Evolutionary conservation across 2,113 vertebrate species (phyloP), one percentile per base, ranked within the genome.

Genomic region (Rana temporaria): DNA sequence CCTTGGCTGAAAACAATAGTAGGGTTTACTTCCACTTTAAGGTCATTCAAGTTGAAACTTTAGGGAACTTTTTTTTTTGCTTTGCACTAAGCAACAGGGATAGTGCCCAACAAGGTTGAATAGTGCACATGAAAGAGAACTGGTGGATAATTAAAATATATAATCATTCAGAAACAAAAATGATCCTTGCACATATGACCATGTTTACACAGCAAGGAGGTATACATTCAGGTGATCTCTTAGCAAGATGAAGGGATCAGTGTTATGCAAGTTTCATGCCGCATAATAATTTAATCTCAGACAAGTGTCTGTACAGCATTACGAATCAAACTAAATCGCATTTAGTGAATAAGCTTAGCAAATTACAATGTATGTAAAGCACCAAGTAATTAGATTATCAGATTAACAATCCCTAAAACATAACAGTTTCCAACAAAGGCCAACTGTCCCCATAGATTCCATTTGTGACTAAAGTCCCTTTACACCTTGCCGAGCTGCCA

Each of bases 371-470:
- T 59, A 16, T 64, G 4, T 60, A 74, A 38, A 48, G 56, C 18
- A 17, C 19, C 56, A 20, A 16, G 53, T 69, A 79, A 70, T 48
- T 62, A 4, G 56, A 80, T 80, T 80, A 80, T 19, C 66, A 68
- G 32, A 57, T 70, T 78, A 56, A 18, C 62, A 67, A 19, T 12
- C 4, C 55, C 55, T 70, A 52, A 52, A 80, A 52, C 14, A 30
- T 22, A 48, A 15, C 65, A 59, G 30, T 15, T 56, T 17, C 48
- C 26, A 2, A 57, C 17, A 38, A 24, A 79, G 22, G 20, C 78
- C 55, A 80, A 59, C 55, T 70, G 55, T 38, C 22, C 15, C 15
- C 52, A n/a, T n/a, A 0, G 19, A 16, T n/a, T 22, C 63, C 77
- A 57, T 66, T 32, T 60, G 71, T 30, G 17, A 52, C 76, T 32